Conservation (phyloP, 2,113 vertebrate species). For the Oryzias curvinotus region DNA sequence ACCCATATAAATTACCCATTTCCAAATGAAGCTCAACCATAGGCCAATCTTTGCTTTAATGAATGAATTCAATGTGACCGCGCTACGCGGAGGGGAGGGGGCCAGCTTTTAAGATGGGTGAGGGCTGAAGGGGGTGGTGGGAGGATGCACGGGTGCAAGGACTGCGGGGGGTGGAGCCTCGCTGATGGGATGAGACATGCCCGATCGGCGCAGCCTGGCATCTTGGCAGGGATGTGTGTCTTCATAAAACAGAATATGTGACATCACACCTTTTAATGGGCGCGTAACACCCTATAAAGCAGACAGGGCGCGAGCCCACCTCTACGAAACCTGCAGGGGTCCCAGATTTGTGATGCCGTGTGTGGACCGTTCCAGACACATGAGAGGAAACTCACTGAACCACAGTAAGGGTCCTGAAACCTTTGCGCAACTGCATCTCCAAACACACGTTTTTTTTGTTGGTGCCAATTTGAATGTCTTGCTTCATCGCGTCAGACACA, state of each 20-base stretch:
- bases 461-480: too few species aligned
- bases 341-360: conserved; percentile 22
- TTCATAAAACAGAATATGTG: conserved; percentile 67
- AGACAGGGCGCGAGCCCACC: conserved; percentile 31
- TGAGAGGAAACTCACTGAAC: too few species aligned
- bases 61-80: conserved; percentile 57
- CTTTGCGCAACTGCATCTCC: too few species aligned
- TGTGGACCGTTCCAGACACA: conserved; percentile 1
- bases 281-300: conserved; percentile 43
- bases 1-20: conserved; percentile 74
- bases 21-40: conserved; percentile 64
- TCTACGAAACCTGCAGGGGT: conserved; percentile 13
- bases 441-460: too few species aligned
- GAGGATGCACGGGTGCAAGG: conserved; percentile 9
- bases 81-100: conserved; percentile 30
- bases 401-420: too few species aligned
- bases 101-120: conserved; percentile 43
- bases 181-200: conserved; percentile 43
- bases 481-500: too few species aligned
- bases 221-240: conserved; percentile 37
- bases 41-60: conserved; percentile 58
- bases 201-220: conserved; percentile 48
- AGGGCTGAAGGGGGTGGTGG: conserved; percentile 38
- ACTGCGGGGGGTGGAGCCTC: too few species aligned
- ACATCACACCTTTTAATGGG: conserved; percentile 65